Conservation (phyloP, 2,113 vertebrate genomes). For the Orthonyx spaldingii region DNA sequence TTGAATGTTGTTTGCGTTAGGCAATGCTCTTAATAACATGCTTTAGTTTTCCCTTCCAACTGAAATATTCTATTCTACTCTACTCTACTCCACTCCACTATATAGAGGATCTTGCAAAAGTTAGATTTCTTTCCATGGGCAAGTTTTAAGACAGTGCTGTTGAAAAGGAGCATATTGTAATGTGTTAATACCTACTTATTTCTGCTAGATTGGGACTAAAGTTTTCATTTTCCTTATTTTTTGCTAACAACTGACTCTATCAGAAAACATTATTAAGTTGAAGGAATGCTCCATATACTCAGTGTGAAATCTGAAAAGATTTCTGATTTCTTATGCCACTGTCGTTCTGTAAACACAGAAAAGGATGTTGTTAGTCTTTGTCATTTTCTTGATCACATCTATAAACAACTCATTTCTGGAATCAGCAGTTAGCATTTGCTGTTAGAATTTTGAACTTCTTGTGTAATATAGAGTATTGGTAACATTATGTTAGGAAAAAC, state of each 20-base stretch:
- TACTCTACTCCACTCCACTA: background rate
- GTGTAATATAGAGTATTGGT: background rate
- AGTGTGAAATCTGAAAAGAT: background rate
- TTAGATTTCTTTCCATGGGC: background rate
- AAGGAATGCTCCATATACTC: background rate
- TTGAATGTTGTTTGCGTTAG: background rate
- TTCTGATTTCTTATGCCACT: background rate
- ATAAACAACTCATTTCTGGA: background rate
- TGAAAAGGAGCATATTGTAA: background rate
- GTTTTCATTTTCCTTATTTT: background rate
- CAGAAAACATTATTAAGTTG: background rate
- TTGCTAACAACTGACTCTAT: background rate
- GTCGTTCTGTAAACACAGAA: background rate
- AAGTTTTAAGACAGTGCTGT: background rate
- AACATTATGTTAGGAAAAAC: background rate
- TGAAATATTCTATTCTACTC: background rate
- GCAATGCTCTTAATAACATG: background rate
- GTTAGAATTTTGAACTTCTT: background rate
- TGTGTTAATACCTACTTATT: background rate
- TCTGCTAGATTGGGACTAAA: background rate
- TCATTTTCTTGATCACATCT: background rate
- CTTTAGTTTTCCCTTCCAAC: background rate
- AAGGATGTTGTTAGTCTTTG: background rate
- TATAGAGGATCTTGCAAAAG: background rate
- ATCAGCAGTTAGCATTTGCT: background rate